phyloP scores from a whole-genome alignment of 2,797 vertebrate species.

The Prionace glauca region DNA sequence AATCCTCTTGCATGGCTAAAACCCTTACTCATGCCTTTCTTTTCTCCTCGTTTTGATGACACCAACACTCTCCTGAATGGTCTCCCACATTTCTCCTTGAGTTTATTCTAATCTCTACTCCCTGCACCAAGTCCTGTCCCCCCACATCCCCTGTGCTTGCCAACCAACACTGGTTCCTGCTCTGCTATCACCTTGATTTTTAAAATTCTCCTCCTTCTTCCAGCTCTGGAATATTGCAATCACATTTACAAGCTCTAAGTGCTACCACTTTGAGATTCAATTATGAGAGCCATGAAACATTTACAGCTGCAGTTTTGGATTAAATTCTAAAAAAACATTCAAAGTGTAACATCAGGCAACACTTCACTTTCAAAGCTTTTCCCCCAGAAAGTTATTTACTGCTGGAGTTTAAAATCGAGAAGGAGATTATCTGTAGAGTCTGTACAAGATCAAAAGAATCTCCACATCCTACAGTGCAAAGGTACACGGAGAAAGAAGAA shows the following conservation, averaged over 20 bases:
- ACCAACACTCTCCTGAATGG: too few species aligned
- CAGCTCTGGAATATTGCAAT: background rate
- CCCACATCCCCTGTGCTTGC: background rate
- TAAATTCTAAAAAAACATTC: background rate
- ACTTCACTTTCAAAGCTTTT: background rate
- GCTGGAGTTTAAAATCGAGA: background rate
- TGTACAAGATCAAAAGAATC: background rate
- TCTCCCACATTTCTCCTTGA: background rate
- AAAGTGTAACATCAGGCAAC: background rate
- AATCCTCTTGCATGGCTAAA: too few species aligned
- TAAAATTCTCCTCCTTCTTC: background rate
- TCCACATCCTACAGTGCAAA: background rate
- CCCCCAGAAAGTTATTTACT: background rate
- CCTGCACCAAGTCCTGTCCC: background rate
- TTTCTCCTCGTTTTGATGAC: too few species aligned
- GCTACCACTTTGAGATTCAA: background rate
- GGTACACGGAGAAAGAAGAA: background rate
- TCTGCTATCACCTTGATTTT: background rate
- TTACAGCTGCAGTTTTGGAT: background rate
- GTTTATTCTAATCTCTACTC: too few species aligned
- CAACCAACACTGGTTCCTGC: too few species aligned
- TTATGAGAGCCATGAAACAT: background rate
- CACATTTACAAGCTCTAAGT: background rate
- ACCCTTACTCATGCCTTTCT: too few species aligned
- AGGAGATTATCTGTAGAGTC: background rate